Evolutionary conservation across 2,797 vertebrate species (phyloP).

Genomic region (Botia almorhae): DNA sequence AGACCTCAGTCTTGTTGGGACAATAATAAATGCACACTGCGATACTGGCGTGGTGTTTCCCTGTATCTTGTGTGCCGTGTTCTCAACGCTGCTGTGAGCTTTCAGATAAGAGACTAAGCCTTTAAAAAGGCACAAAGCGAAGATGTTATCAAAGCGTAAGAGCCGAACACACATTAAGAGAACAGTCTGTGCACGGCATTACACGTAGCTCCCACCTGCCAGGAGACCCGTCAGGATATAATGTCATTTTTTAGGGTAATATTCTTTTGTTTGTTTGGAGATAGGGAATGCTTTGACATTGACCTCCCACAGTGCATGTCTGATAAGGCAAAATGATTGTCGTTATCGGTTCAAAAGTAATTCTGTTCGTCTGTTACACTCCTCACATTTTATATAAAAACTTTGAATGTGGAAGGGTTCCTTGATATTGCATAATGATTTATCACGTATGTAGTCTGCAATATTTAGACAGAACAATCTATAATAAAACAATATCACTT

Average conservation of each 20-base stretch:
- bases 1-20: conserved; percentile 8
- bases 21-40: conserved; percentile 32
- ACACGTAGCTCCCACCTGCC: neutral
- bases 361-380: neutral
- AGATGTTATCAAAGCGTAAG: conserved; percentile 7
- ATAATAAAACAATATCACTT: neutral
- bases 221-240: conserved; percentile 20
- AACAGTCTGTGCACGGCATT: conserved; percentile 7
- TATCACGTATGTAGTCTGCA: neutral
- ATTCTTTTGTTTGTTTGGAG: neutral
- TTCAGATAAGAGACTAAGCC: conserved; percentile 34
- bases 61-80: conserved; percentile 6
- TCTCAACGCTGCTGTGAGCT: conserved; percentile 16
- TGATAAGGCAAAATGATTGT: conserved; percentile 19
- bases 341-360: conserved; percentile 5
- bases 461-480: no score
- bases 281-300: conserved; percentile 16
- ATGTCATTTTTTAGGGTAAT: conserved; percentile 35
- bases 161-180: conserved; percentile 33
- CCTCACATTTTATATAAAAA: neutral
- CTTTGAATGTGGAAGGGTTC: neutral
- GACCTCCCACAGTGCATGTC: neutral
- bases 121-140: conserved; percentile 29
- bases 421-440: neutral
- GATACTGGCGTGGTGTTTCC: conserved; percentile 12